Percentiles rank a stretch among this genome's conserved stretches.
Conservation (phyloP, 1,140 invertebrate genomes). For the Physella acuta region DNA sequence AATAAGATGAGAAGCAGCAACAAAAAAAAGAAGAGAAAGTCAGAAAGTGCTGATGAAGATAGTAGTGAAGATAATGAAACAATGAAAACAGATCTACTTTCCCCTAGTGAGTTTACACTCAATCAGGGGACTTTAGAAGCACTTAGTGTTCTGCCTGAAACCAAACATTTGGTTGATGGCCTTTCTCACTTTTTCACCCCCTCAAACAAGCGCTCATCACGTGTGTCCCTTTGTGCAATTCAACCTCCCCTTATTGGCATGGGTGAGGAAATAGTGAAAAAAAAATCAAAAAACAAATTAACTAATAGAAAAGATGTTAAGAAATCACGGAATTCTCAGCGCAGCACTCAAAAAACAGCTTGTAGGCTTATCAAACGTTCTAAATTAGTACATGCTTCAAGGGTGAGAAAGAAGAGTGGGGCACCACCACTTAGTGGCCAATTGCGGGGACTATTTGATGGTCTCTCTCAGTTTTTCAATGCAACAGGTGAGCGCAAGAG, state of each 20-base stretch:
- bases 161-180: slow-evolving; percentile 58
- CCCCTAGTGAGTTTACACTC: slow-evolving; percentile 48
- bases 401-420: slow-evolving; percentile 38
- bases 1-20: slow-evolving; percentile 17
- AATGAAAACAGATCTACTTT: slow-evolving; percentile 9
- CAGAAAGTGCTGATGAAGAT: slow-evolving; percentile 14
- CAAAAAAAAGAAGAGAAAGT: slow-evolving; percentile 20
- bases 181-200: slow-evolving; percentile 59
- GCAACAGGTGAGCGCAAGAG: slow-evolving; percentile 67
- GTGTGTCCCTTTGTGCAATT: slow-evolving; percentile 51
- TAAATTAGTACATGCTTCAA: slow-evolving; percentile 50
- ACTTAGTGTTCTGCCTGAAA: slow-evolving; percentile 35
- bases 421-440: slow-evolving; percentile 66
- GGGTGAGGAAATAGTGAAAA: neutral
- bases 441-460: slow-evolving; percentile 78
- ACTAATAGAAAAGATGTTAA: slow-evolving; percentile 2
- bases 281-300: neutral
- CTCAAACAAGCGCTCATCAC: slow-evolving; percentile 57
- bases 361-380: slow-evolving; percentile 53
- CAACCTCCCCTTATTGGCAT: slow-evolving; percentile 15
- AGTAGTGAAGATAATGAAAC: slow-evolving; percentile 20
- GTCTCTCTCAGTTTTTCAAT: slow-evolving; percentile 80
- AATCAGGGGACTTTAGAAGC: slow-evolving; percentile 45
- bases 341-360: slow-evolving; percentile 47
- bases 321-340: neutral